Evolutionary conservation across 2,113 vertebrate genomes (phyloP).

Genomic region (Rana temporaria): DNA sequence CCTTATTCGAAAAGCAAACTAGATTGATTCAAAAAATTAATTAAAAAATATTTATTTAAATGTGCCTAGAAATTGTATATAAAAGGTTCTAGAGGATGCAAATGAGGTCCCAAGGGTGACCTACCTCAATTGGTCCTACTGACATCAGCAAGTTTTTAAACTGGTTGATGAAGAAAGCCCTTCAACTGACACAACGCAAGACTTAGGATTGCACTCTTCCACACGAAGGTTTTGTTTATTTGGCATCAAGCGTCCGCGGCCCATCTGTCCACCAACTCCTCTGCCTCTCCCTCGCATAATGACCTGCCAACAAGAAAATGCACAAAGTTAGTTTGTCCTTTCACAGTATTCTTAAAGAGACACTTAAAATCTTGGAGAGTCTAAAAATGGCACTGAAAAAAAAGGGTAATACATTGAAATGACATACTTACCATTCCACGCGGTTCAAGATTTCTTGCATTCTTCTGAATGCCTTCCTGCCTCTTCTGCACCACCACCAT

Average conservation of each 20-base stretch:
- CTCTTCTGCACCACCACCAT: too few relatives aligned
- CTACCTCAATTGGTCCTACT: conserved; percentile 95
- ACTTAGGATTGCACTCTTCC: conserved; percentile 81
- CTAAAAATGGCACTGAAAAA: too few relatives aligned
- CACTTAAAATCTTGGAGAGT: too few relatives aligned
- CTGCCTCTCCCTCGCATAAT: conserved; percentile 85
- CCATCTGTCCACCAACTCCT: conserved; percentile 78
- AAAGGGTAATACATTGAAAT: too few relatives aligned
- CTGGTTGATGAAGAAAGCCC: conserved; percentile 96
- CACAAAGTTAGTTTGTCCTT: conserved; percentile 54
- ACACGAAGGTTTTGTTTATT: conserved; percentile 83
- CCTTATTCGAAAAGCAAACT: not conserved
- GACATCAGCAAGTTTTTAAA: conserved; percentile 93
- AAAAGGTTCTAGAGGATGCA: too few relatives aligned
- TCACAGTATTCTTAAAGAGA: not conserved
- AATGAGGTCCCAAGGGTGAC: conserved; percentile 29
- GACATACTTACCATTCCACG: too few relatives aligned
- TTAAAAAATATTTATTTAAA: not conserved
- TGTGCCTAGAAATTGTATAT: too few relatives aligned
- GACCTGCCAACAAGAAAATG: conserved; percentile 77
- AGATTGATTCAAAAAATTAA: not conserved
- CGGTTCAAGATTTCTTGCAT: too few relatives aligned
- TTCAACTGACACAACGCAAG: conserved; percentile 90
- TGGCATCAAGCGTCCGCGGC: conserved; percentile 81
- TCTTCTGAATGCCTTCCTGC: too few relatives aligned